Evolutionary conservation across 2,113 vertebrate species (phyloP).

Genomic region (Turnix velox): DNA sequence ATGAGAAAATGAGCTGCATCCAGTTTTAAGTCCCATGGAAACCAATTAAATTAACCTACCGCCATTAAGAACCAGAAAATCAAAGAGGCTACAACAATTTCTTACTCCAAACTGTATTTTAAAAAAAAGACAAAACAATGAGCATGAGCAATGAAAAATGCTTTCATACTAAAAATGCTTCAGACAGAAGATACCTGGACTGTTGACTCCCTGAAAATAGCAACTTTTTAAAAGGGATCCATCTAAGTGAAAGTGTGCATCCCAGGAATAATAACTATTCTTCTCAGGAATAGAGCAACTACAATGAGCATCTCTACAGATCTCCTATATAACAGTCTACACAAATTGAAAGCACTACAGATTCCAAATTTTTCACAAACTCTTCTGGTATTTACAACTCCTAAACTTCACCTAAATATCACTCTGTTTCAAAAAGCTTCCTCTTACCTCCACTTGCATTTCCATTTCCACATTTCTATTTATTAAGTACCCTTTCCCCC

Average conservation of each 20-base stretch:
- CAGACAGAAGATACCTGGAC: neutral
- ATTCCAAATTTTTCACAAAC: neutral
- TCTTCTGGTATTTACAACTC: neutral
- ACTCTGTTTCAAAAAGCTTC: neutral
- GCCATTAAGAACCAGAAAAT: neutral
- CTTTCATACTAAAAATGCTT: neutral
- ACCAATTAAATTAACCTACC: conserved; percentile 45
- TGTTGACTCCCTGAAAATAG: neutral
- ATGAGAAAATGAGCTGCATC: neutral
- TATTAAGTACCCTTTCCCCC: neutral
- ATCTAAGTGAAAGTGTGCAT: neutral
- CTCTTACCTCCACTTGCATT: neutral
- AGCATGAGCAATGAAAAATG: neutral
- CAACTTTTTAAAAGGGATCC: neutral
- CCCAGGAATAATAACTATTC: neutral
- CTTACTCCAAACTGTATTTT: neutral
- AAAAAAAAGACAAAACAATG: neutral
- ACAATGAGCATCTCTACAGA: neutral
- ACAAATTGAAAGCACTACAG: neutral
- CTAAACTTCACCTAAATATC: neutral
- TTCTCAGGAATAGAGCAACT: neutral
- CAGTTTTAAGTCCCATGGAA: neutral
- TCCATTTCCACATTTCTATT: neutral
- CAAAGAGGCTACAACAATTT: neutral
- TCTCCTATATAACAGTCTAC: neutral